These are phyloP conservation scores for Crotalus tigris DNA, from an alignment of 2,113 vertebrate genomes.

Conservation along the genomic window DNA sequence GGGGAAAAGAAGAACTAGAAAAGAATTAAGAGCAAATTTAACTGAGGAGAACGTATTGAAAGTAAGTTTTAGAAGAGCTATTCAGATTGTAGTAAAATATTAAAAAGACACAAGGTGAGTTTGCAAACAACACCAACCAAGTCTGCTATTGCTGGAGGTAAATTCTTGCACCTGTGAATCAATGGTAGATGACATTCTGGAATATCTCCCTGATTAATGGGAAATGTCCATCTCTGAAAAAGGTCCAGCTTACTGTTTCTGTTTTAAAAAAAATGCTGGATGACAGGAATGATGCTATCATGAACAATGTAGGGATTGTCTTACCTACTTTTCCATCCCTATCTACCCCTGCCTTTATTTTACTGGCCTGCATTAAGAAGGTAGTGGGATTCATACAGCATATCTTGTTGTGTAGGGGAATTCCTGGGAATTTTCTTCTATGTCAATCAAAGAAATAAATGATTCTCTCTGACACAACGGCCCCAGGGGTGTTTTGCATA, in stretches of 20 bases:
- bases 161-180: neutral
- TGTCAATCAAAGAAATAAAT: neutral
- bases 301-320: neutral
- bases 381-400: neutral
- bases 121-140: neutral
- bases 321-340: neutral
- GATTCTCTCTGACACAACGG: neutral
- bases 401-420: neutral
- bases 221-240: neutral
- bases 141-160: neutral
- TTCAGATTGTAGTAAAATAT: neutral
- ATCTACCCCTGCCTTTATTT: neutral
- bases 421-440: neutral
- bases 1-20: neutral
- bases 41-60: neutral
- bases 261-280: neutral
- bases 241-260: neutral
- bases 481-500: neutral
- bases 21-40: neutral
- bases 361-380: neutral
- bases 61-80: neutral
- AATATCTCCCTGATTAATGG: neutral
- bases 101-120: neutral
- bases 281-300: too few species aligned
- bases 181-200: neutral